Evolutionary conservation across 2,797 vertebrate species (phyloP).

Genomic region (Menidia menidia): DNA sequence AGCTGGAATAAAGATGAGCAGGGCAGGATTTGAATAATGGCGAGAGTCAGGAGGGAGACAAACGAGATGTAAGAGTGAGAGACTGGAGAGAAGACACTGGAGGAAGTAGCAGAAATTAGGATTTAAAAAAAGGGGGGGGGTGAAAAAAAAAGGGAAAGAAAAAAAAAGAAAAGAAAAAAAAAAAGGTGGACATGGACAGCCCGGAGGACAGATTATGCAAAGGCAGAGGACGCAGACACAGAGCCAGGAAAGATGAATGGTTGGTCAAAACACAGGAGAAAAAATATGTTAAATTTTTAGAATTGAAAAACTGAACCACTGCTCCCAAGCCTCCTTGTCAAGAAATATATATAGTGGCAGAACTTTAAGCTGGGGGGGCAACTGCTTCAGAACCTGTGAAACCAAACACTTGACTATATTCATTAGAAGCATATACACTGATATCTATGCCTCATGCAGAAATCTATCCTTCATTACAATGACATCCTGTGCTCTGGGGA

Average conservation of each 20-base stretch:
- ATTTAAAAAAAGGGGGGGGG: background rate
- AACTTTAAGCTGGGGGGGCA: constrained; percentile 15
- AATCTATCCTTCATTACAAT: constrained; percentile 31
- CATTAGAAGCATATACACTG: constrained; percentile 21
- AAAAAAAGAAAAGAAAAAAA: no score
- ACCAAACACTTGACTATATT: constrained; percentile 4
- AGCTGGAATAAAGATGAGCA: constrained; percentile 53
- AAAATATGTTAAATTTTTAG: background rate
- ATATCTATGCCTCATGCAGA: background rate
- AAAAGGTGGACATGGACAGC: constrained; percentile 7
- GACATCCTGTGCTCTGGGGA: constrained; percentile 15
- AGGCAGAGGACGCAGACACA: constrained; percentile 24
- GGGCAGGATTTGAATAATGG: constrained; percentile 17
- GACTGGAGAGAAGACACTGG: background rate
- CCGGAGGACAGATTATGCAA: constrained; percentile 34
- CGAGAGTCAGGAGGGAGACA: constrained; percentile 13
- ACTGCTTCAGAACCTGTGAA: constrained; percentile 12
- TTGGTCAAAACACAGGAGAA: constrained; percentile 5
- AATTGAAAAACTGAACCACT: background rate
- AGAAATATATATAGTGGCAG: constrained; percentile 6
- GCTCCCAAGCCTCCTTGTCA: background rate
- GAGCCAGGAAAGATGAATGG: constrained; percentile 1
- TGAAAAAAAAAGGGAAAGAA: constrained; percentile 5
- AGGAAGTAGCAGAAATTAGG: constrained; percentile 26
- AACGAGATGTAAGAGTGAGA: constrained; percentile 20